Percentiles rank a stretch among this genome's conserved stretches.
phyloP scores from a whole-genome alignment of 1,140 invertebrate species.

The Scaptomyza montana region DNA sequence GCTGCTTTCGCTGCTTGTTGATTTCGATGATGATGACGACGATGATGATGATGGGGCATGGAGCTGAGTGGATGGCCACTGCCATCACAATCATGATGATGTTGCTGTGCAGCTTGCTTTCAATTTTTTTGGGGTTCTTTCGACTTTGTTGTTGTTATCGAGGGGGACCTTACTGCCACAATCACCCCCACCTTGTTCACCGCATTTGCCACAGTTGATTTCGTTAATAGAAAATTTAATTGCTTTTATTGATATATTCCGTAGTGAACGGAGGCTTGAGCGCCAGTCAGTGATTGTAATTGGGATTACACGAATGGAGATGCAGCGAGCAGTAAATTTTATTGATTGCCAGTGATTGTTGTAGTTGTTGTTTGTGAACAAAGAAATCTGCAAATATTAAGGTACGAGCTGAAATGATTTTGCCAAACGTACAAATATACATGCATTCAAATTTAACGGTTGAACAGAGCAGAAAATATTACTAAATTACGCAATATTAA shows the following conservation, averaged over 20 bases:
- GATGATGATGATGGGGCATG: conserved; percentile 14
- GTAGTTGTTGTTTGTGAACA: conserved; percentile 12
- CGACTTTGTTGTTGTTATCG: conserved; percentile 18
- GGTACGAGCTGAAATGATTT: not conserved
- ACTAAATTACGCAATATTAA: not conserved
- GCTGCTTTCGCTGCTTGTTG: conserved; percentile 43
- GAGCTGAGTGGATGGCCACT: conserved; percentile 1
- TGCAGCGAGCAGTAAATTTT: conserved; percentile 35
- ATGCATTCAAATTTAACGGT: not conserved
- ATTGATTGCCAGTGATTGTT: conserved; percentile 36
- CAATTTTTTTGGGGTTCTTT: conserved; percentile 21
- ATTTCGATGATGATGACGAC: conserved; percentile 47
- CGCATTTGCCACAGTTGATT: conserved; percentile 65
- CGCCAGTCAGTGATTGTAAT: conserved; percentile 38
- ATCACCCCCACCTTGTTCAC: conserved; percentile 3
- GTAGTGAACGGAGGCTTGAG: conserved; percentile 3
- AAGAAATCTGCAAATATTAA: conserved; percentile 22
- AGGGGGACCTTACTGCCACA: not conserved
- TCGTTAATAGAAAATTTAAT: conserved; percentile 81
- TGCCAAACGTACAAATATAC: not conserved
- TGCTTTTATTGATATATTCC: conserved; percentile 72
- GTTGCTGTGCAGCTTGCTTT: conserved; percentile 37
- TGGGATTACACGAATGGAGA: conserved; percentile 38
- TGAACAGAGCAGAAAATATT: not conserved
- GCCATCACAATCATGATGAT: conserved; percentile 51